Evolutionary conservation across 1,140 invertebrate species (phyloP), one percentile per base, ranked within the genome.

Genomic region (Cyclina sinensis): DNA sequence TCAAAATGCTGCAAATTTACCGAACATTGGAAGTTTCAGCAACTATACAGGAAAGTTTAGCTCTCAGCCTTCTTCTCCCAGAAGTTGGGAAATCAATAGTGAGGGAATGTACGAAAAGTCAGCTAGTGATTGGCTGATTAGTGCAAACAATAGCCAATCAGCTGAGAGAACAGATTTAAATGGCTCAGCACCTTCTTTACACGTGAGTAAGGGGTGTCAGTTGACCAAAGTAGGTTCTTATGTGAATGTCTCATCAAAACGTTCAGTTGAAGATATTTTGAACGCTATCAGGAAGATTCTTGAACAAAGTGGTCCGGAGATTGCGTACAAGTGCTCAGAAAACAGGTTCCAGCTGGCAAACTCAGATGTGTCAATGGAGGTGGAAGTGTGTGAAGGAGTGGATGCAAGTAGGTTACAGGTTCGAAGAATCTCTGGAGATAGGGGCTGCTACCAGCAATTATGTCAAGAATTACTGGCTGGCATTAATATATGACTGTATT

Each of bases 401-500:
- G 90, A 92, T 59, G 92, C 94, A 30, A 98, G 98, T 91, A 98
- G 98, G 11, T 96, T 99, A 86, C 98, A 98, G 93, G 97, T 99
- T 96, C 96, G 98, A 84, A 96, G 98, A 94, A 98, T 99, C 89
- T 98, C 98, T 0, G 98, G 98, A 2, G 98, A 99, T 95, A 98
- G 98, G 95, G 96, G 97, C 87, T 97, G 98, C 94, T 99, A 99
- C 94, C 98, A 97, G 88, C 98, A 98, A 94, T 96, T 99, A 21
- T 99, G 98, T 95, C 97, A 98, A 93, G 98, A 98, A 94, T 96
- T 99, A 78, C 98, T 99, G 65, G 97, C 97, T 68, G 98, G 98
- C 94, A 97, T 99, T 86, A 95, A 96, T 92, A 88, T 94, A 86
- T 95, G 87, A 91, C 48, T 78, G 21, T 37, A 14, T 70, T 2